These are phyloP conservation scores for Dipus sagitta DNA, from an alignment of 2,797 vertebrate genomes.

Conservation along the genomic window DNA sequence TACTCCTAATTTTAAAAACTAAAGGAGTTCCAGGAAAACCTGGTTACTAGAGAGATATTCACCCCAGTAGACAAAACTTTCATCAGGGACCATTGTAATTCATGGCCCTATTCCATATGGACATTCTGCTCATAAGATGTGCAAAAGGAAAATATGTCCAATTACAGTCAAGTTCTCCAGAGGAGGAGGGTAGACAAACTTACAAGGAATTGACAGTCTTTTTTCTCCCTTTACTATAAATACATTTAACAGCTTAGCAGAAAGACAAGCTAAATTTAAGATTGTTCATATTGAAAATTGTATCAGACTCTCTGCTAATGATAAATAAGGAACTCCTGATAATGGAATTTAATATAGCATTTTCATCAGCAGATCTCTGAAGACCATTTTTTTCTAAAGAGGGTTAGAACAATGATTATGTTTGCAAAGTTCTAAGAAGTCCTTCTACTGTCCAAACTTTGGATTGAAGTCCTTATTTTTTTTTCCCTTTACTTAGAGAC, in stretches of 20 bases:
- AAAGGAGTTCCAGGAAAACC: constrained; percentile 88
- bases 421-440: constrained; percentile 94
- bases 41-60: constrained; percentile 87
- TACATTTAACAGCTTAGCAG: constrained; percentile 92
- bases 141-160: constrained; percentile 89
- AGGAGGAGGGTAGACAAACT: constrained; percentile 90
- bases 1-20: constrained; percentile 88
- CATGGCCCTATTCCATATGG: constrained; percentile 85
- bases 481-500: constrained; percentile 93
- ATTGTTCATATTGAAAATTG: constrained; percentile 91
- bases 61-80: constrained; percentile 88
- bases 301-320: constrained; percentile 91
- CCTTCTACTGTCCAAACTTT: constrained; percentile 93
- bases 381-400: constrained; percentile 87
- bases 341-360: constrained; percentile 90
- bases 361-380: constrained; percentile 90
- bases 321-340: constrained; percentile 92
- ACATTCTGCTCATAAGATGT: constrained; percentile 91
- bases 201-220: constrained; percentile 89
- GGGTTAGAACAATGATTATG: constrained; percentile 93
- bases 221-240: constrained; percentile 90
- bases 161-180: constrained; percentile 90
- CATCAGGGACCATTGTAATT: constrained; percentile 82
- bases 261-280: constrained; percentile 92
- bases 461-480: constrained; percentile 93